Evolutionary conservation across 2,113 vertebrate species (phyloP), one percentile per base, ranked within the genome.

Genomic region (Aegotheles bennettii): DNA sequence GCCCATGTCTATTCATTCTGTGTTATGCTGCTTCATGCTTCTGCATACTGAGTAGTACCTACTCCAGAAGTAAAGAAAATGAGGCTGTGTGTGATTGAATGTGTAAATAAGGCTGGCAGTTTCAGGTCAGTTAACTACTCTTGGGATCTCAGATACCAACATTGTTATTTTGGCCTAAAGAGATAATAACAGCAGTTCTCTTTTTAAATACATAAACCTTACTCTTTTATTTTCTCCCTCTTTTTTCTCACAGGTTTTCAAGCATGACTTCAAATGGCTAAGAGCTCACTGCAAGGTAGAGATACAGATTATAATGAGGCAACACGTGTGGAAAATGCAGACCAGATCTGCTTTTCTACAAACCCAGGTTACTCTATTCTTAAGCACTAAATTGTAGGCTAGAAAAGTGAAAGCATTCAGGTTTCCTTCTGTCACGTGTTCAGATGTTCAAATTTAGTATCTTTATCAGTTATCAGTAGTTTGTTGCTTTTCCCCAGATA

Each of bases 11-110:
- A 89, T 96, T 97, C 93, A 89, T 82, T 84, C 69, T 68, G 77
- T 73, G 78, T 90, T 96, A 42, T 57, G 47, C 68, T 77, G 59
- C 89, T 91, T 91, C 87, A 87, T 87, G 87, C 53, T 89, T 75
- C 91, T 93, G 93, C 93, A 96, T 95, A 95, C 87, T 94, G 94
- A 95, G 69, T 71, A 92, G 80, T 45, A 45, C 17, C 89, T 93
- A 45, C 84, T 87, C 84, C 83, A 87, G 40, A 95, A 96, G 77
- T 82, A 91, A 93, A 65, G 80, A 75, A 89, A 96, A 95, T 76
- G 65, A 87, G 77, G 29, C 45, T 91, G 5, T 79, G 45, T 90
- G 69, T 85, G 90, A 87, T 45, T 84, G 80, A 93, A 87, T 1
- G 0, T 84, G 64, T 84, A 83, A 90, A 87, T 75, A 87, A 92